These are phyloP conservation scores for Phalacrocorax brasilianus DNA, from an alignment of 2,113 vertebrate genomes.

Conservation along the genomic window DNA sequence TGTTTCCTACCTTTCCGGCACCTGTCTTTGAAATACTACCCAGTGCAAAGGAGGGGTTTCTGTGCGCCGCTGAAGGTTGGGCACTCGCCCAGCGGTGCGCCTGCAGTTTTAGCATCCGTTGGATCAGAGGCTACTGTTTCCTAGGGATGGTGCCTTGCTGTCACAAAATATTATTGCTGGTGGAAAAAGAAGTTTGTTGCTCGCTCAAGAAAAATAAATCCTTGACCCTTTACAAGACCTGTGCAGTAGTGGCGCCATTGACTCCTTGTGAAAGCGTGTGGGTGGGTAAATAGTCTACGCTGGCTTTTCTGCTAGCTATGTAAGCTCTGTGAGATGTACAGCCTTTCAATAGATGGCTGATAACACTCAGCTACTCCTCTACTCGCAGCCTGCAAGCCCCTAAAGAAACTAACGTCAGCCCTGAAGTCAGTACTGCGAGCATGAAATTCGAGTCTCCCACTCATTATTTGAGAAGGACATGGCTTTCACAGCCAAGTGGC, in stretches of 20 bases:
- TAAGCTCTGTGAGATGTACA: neutral
- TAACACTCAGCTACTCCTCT: slow-evolving; percentile 42
- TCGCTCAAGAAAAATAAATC: slow-evolving; percentile 49
- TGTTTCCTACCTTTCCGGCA: neutral
- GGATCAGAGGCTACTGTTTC: neutral
- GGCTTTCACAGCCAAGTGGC: slow-evolving; percentile 65
- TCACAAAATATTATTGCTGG: neutral
- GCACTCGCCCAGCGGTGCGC: accelerated
- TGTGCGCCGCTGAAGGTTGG: accelerated
- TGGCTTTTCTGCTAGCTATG: slow-evolving; percentile 21
- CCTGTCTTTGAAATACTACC: neutral
- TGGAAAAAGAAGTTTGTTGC: neutral
- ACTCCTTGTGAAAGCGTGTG: slow-evolving; percentile 54
- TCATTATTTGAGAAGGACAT: slow-evolving; percentile 18
- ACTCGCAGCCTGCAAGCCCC: neutral
- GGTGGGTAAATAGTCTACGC: slow-evolving; percentile 40
- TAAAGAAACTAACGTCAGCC: neutral
- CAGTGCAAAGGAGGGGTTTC: accelerated
- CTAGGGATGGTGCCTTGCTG: neutral
- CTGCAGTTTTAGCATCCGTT: neutral
- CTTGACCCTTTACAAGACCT: slow-evolving; percentile 53
- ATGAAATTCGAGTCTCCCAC: slow-evolving; percentile 36
- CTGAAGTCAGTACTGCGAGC: neutral
- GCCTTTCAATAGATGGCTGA: slow-evolving; percentile 22
- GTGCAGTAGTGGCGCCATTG: slow-evolving; percentile 30